phyloP scores from a whole-genome alignment of 2,888 invertebrate genomes.

The Epinotia bilunana region DNA sequence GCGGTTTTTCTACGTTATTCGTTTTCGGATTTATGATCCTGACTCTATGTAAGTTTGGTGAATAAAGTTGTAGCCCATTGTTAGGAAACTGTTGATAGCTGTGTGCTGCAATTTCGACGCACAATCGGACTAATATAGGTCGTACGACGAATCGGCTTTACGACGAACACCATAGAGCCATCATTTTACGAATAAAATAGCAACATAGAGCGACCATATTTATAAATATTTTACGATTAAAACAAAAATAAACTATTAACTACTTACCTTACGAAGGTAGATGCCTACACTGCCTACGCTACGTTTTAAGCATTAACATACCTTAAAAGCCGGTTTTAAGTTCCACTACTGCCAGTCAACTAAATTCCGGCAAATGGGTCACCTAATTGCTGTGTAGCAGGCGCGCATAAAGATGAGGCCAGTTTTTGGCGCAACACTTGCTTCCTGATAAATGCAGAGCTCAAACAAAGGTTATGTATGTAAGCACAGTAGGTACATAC shows the following conservation, averaged over 20 bases:
- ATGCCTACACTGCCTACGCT: background rate
- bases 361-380: constrained; percentile 40
- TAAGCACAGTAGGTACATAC: background rate
- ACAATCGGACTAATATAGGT: background rate
- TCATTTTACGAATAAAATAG: no score
- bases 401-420: constrained; percentile 42
- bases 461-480: background rate
- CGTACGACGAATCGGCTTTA: background rate
- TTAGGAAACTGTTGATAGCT: background rate
- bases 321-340: constrained; percentile 13
- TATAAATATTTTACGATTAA: no score
- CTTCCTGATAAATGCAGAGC: constrained; percentile 27
- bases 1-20: constrained; percentile 30
- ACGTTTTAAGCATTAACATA: constrained; percentile 9
- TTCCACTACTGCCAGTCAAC: constrained; percentile 18
- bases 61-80: background rate
- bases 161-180: background rate
- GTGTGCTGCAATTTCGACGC: background rate
- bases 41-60: constrained; percentile 15
- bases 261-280: background rate
- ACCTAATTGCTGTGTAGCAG: constrained; percentile 43
- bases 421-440: constrained; percentile 41
- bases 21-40: constrained; percentile 19
- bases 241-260: no score
- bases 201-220: no score